phyloP scores from a whole-genome alignment of 1,140 invertebrate genomes.

The Tribolium castaneum region DNA sequence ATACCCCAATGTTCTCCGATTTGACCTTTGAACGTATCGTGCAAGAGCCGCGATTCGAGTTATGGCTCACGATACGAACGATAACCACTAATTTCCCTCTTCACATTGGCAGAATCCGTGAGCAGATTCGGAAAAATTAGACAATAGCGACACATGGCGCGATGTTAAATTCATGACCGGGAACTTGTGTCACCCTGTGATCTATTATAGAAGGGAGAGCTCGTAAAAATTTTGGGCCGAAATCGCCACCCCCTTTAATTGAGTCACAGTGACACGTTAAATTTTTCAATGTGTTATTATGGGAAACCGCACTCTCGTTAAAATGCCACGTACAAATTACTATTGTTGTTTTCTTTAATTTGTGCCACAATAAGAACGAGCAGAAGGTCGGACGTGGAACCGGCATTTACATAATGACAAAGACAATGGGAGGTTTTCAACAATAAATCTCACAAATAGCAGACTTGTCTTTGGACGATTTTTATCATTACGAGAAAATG shows the following conservation, averaged over 20 bases:
- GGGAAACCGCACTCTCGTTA: slow-evolving; percentile 21
- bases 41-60: neutral
- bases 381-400: slow-evolving; percentile 10
- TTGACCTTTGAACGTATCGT: slow-evolving; percentile 21
- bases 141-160: slow-evolving; percentile 28
- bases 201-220: slow-evolving; percentile 22
- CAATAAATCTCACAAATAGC: neutral
- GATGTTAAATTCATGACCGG: slow-evolving; percentile 26
- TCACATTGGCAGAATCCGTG: slow-evolving; percentile 10
- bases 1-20: slow-evolving; percentile 34
- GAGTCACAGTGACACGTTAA: slow-evolving; percentile 22
- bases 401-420: slow-evolving; percentile 2
- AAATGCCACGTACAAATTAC: slow-evolving; percentile 11
- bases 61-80: slow-evolving; percentile 39
- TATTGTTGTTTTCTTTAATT: slow-evolving; percentile 21
- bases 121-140: neutral
- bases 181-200: slow-evolving; percentile 4
- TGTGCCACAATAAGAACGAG: slow-evolving; percentile 8
- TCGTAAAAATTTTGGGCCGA: slow-evolving; percentile 11
- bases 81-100: slow-evolving; percentile 27
- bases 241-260: slow-evolving; percentile 24
- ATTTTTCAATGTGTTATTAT: slow-evolving; percentile 19
- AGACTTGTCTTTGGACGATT: neutral
- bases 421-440: neutral
- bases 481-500: neutral